phyloP scores from a whole-genome alignment of 1,140 invertebrate genomes.

The Neomicropteryx cornuta region DNA sequence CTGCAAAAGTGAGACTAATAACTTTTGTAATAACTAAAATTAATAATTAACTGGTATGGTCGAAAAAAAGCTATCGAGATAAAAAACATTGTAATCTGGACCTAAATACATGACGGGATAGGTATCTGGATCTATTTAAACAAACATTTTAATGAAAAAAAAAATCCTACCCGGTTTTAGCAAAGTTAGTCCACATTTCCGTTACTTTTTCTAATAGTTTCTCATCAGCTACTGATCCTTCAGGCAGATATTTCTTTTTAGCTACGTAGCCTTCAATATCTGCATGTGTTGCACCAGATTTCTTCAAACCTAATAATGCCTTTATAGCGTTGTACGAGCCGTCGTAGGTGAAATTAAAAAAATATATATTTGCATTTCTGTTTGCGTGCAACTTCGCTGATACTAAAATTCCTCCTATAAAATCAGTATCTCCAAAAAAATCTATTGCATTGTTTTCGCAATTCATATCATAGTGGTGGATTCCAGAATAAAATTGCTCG shows the following conservation, averaged over 20 bases:
- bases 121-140: neutral
- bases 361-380: slow-evolving; percentile 14
- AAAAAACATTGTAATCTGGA: too few species aligned
- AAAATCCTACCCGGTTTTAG: slow-evolving; percentile 38
- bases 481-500: slow-evolving; percentile 12
- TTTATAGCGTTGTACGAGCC: slow-evolving; percentile 32
- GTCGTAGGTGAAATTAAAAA: slow-evolving; percentile 33
- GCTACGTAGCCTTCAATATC: slow-evolving; percentile 37
- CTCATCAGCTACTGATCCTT: slow-evolving; percentile 24
- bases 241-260: slow-evolving; percentile 25
- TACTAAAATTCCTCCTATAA: slow-evolving; percentile 26
- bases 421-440: slow-evolving; percentile 31
- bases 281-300: slow-evolving; percentile 32
- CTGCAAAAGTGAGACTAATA: too few species aligned
- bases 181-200: slow-evolving; percentile 45
- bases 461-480: neutral
- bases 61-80: too few species aligned
- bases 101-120: too few species aligned
- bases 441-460: slow-evolving; percentile 14
- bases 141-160: neutral
- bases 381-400: slow-evolving; percentile 25
- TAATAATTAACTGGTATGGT: too few species aligned
- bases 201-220: slow-evolving; percentile 31
- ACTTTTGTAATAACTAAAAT: too few species aligned
- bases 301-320: slow-evolving; percentile 23